phyloP scores from a whole-genome alignment of 2,797 vertebrate genomes.

The Hemitrygon akajei region DNA sequence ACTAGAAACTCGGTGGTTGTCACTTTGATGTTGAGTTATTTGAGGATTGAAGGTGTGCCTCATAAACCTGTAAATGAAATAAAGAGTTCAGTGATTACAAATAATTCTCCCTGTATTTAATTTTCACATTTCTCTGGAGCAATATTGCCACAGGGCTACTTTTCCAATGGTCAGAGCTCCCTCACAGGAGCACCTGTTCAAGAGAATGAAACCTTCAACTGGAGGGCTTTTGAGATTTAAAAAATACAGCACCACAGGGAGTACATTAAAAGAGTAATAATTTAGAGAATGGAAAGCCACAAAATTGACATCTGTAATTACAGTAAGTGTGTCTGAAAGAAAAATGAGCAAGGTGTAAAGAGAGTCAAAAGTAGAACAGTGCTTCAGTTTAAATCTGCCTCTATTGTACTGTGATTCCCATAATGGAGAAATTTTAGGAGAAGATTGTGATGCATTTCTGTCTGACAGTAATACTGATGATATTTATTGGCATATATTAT shows the following conservation, averaged over 20 bases:
- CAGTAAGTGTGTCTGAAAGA: not conserved
- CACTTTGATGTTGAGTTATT: not conserved
- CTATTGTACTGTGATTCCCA: not conserved
- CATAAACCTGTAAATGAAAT: not conserved
- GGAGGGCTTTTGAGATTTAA: slow-evolving; percentile 9
- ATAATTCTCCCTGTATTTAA: not conserved
- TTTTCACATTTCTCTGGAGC: not conserved
- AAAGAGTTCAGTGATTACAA: not conserved
- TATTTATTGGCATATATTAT: slow-evolving; percentile 19
- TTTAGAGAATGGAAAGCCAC: not conserved
- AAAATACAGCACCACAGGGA: not conserved
- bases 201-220: not conserved
- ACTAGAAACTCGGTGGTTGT: not conserved
- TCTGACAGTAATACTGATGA: not conserved
- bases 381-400: not conserved
- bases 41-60: not conserved
- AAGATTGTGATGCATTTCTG: slow-evolving; percentile 21
- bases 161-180: not conserved
- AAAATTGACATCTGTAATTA: slow-evolving; percentile 6
- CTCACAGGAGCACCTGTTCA: not conserved
- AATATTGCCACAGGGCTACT: not conserved
- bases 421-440: slow-evolving; percentile 25
- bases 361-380: not conserved
- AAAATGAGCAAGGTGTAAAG: slow-evolving; percentile 14
- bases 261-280: not conserved